These are phyloP conservation scores for Bettongia penicillata DNA, from an alignment of 2,113 vertebrate genomes.

Conservation along the genomic window DNA sequence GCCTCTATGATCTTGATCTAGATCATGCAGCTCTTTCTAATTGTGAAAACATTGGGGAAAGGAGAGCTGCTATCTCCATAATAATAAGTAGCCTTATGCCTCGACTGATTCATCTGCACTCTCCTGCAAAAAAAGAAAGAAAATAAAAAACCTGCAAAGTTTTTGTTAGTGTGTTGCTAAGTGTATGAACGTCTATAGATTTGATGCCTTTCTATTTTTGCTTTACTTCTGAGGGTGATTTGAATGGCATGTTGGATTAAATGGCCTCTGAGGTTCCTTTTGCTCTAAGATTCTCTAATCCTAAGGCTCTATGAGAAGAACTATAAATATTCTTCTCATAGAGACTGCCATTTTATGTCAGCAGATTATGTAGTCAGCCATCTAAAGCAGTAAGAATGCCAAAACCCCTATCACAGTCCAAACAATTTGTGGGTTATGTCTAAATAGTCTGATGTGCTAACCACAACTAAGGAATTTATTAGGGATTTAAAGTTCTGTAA, in stretches of 20 bases:
- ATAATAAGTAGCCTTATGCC: background rate
- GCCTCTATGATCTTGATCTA: background rate
- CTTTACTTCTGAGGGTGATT: background rate
- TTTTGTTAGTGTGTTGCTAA: background rate
- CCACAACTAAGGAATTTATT: slow-evolving; percentile 62
- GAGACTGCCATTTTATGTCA: background rate
- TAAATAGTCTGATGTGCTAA: slow-evolving; percentile 60
- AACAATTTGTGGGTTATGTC: slow-evolving; percentile 69
- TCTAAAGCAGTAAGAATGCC: background rate
- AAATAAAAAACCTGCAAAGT: no score
- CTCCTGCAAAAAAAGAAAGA: no score
- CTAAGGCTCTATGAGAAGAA: slow-evolving; percentile 6
- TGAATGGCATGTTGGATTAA: background rate
- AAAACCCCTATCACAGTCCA: slow-evolving; percentile 34
- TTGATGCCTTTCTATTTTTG: background rate
- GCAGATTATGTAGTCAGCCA: background rate
- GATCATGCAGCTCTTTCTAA: background rate
- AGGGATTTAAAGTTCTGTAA: slow-evolving; percentile 57
- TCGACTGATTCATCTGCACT: background rate
- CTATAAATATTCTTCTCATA: background rate
- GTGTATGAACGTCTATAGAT: background rate
- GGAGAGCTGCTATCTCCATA: background rate
- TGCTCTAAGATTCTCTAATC: background rate
- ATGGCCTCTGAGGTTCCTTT: background rate
- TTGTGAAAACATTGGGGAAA: background rate